phyloP scores from a whole-genome alignment of 2,888 invertebrate genomes.

The Morinoia aosen region DNA sequence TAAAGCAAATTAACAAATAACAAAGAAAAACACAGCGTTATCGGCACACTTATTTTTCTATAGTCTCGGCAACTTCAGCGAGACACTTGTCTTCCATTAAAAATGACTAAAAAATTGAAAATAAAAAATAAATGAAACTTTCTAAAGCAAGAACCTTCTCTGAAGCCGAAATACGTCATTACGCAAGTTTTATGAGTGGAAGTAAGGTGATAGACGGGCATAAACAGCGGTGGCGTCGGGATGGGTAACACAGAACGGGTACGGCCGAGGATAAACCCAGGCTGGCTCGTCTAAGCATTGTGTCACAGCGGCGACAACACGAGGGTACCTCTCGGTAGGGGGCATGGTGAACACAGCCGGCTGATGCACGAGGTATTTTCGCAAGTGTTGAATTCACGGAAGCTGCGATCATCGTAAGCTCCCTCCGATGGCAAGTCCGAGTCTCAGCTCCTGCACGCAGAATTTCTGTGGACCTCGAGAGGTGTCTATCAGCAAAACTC shows the following conservation, averaged over 20 bases:
- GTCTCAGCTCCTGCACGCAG: not conserved
- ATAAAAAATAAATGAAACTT: not conserved
- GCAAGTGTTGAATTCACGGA: not conserved
- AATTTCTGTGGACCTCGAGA: not conserved
- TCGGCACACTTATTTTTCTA: not conserved
- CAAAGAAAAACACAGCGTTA: not conserved
- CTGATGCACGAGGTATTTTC: not conserved
- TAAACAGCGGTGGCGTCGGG: not conserved
- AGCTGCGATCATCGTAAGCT: no score
- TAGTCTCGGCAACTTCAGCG: not conserved
- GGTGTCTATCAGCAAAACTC: not conserved
- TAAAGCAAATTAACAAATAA: not conserved
- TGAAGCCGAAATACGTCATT: not conserved
- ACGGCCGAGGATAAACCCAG: not conserved
- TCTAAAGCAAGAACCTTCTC: not conserved
- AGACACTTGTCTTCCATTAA: not conserved
- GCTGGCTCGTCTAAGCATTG: not conserved
- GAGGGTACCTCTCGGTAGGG: not conserved
- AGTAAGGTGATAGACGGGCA: not conserved
- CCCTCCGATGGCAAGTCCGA: not conserved
- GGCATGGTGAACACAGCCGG: not conserved
- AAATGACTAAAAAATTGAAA: not conserved
- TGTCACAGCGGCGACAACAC: not conserved
- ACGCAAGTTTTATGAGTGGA: not conserved
- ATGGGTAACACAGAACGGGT: not conserved